Base-by-base conservation (phyloP, 2,797 vertebrate species). In the Catostomus latipinnis region DNA sequence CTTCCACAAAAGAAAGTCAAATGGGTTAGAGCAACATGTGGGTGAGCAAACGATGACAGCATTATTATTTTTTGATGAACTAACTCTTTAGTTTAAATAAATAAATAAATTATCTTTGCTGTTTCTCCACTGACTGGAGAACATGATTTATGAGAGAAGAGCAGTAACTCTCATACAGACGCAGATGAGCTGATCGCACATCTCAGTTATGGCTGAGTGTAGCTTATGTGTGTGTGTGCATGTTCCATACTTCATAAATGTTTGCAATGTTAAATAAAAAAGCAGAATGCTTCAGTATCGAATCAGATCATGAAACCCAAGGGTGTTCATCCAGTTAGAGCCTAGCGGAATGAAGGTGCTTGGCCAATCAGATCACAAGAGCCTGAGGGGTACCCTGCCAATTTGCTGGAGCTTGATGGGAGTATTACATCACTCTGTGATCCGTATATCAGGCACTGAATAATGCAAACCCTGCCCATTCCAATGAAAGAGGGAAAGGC, bases 391-490 rank as follows among this genome's bases (percentile, higher is more conserved):
- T 63, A 74, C 49, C 66, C 18, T 8, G 56, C 60, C 70, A 82
- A 80, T 80, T 70, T 43, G 48, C 50, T 7, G 49, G 67, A 56
- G 71, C 57, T 82, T 71, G 81, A 82, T 76, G 56, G 5, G 57
- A 83, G 71, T 70, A 74, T 86, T 84, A 76, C 85, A 81, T 81
- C 75, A 82, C 72, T 74, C 66, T 66, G 79, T 78, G 67, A 82
- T 80, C 61, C 10, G 16, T 84, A 76, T 78, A 82, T 80, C 66
- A 82, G 56, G 56, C 76, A 73, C 82, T 86, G 81, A 86, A 86
- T 84, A 83, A 86, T 83, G 78, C 68, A 86, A 74, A 52, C 57
- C 43, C 81, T 80, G 77, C 48, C 57, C 77, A 76, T 86, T 90
- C 81, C 78, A 69, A 88, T 85, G 86, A 88, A 70, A 71, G 49